Evolutionary conservation across 2,113 vertebrate genomes (phyloP), one percentile per base, ranked within the genome.

Genomic region (Actenoides lindsayi): DNA sequence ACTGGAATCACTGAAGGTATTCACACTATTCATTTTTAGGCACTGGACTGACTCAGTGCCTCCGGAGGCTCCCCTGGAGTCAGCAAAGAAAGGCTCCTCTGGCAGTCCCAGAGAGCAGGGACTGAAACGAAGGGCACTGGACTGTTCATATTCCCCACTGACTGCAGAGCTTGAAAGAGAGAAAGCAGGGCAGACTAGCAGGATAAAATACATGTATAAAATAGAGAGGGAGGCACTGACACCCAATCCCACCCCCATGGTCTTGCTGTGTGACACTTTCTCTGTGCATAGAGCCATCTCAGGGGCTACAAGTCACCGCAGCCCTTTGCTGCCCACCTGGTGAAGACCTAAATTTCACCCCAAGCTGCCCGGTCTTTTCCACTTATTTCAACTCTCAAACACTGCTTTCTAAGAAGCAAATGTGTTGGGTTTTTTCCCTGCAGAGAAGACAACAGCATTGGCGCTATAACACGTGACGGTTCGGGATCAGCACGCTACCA

Each of bases 141-240:
- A 37, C 11, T 0, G 0, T 31, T 41, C 4, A 6, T 41, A 44
- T 18, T 50, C 24, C 42, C 6, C 50, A 62, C 7, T 0, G 2
- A 39, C 31, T 56, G 14, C 27, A 68, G 19, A 86, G 48, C 25
- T 68, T 73, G 37, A 62, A 33, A 20, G 15, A 59, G 41, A 62
- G 37, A 16, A 15, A 59, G 41, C 11, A 76, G 68, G 31, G 31
- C 56, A 75, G 62, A 46, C 30, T 37, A 65, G 27, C n/a, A 87
- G n/a, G 16, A 64, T 19, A 75, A 70, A 83, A 50, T 12, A 73
- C 14, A 33, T 6, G 10, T 13, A 25, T 60, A 30, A 75, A 75
- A 8, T 20, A 64, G 42, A 8, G 48, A 24, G 21, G 14, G 30
- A 69, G 30, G 39, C n/a, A 64, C 48, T 57, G 50, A 64, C 11